Base-by-base conservation (phyloP, 2,888 invertebrate genomes). In the Sphaerophoria taeniata region DNA sequence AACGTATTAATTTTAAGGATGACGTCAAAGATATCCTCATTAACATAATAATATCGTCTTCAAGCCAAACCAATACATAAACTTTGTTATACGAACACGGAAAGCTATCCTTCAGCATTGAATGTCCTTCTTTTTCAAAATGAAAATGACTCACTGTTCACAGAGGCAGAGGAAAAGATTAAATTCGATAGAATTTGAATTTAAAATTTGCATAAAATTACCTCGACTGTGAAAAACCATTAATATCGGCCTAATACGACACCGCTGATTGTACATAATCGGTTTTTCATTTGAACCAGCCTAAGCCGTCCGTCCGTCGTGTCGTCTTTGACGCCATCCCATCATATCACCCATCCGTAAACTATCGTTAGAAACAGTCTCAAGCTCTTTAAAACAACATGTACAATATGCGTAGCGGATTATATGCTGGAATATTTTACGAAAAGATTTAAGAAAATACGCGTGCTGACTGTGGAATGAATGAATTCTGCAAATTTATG, bases 241-340 rank as follows among this genome's bases (percentile, higher is more conserved):
- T 79, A 71, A 79, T 75, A 84, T 84, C 49, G 43, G 63, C 47
- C 74, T 84, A 84, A 84, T 84, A 47, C 79, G 83, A 84, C 83
- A 79, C 74, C 75, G 45, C 79, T 79, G 83, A 84, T 75, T 79
- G 39, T 71, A 60, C 56, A 39, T 65, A 72, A 79, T 84, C 55
- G 75, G 9, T 60, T 60, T 70, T 78, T 60, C 43, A 53, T 70
- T 74, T 60, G 75, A 53, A 61, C 67, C 74, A 74, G 79, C 71
- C 2, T 24, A 24, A 24, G 24, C 24, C 24, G 24, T 24, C 24
- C 24, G 24, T 24, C 24, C 24, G 24, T 24, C 2, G 24, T 2
- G 24, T 24, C 24, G 24, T 24, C 24, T 1, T 24, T 24, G 24
- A 24, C 39, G 14, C 56, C 53, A 39, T 16, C n/a, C 1, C 11